phyloP scores from a whole-genome alignment of 2,888 invertebrate species.

The Galerucella nymphaeae region DNA sequence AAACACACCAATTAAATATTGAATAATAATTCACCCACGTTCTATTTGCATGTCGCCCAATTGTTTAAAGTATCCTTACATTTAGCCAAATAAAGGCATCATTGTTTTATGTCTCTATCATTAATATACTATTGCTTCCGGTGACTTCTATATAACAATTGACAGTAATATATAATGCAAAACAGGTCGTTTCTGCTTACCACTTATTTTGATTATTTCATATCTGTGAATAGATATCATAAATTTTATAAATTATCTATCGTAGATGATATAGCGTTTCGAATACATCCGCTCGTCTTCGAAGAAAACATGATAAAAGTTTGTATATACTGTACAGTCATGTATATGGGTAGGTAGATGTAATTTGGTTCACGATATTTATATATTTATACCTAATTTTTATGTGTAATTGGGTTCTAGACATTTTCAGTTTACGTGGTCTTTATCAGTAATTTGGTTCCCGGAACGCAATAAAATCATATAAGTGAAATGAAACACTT shows the following conservation, averaged over 20 bases:
- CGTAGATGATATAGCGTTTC: conserved; percentile 29
- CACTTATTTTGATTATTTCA: conserved; percentile 32
- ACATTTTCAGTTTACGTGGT: no score
- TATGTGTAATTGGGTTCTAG: no score
- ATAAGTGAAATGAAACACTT: no score
- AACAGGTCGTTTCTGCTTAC: conserved; percentile 33
- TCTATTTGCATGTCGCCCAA: no score
- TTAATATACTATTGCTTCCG: conserved; percentile 38
- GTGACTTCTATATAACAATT: conserved; percentile 37
- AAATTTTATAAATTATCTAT: conserved; percentile 32
- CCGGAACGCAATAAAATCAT: no score
- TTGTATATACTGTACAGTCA: conserved; percentile 9
- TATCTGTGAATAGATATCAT: conserved; percentile 25
- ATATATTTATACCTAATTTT: no score
- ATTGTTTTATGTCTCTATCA: conserved; percentile 21
- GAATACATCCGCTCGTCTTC: conserved; percentile 26
- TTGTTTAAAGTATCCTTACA: not conserved
- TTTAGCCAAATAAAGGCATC: conserved; percentile 17
- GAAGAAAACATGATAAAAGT: conserved; percentile 16
- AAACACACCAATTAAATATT: no score
- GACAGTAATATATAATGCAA: conserved; percentile 39
- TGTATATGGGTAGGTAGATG: no score
- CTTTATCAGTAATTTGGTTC: no score
- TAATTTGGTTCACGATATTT: no score
- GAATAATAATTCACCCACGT: no score